phyloP scores from a whole-genome alignment of 2,113 vertebrate species.

The Muntiacus muntjak region DNA sequence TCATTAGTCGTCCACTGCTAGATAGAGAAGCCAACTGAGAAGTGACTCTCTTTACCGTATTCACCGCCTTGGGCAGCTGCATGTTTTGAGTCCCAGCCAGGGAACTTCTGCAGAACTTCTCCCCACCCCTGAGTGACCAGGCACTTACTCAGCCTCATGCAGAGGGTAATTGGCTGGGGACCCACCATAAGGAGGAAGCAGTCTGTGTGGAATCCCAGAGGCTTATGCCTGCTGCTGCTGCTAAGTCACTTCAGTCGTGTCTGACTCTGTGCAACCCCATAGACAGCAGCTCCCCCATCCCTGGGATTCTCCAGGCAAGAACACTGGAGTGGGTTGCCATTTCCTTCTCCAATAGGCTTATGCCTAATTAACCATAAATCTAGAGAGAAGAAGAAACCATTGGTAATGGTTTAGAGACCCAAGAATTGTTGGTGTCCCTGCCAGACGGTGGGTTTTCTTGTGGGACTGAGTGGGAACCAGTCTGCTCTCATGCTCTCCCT shows the following conservation, averaged over 20 bases:
- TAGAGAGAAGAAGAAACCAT: neutral
- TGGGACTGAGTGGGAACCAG: neutral
- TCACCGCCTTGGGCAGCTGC: neutral
- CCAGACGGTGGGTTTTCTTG: neutral
- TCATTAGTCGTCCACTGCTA: neutral
- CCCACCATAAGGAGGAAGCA: neutral
- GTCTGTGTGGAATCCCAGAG: neutral
- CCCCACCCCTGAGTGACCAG: neutral
- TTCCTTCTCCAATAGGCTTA: neutral
- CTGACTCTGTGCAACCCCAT: too few relatives aligned
- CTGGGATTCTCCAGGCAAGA: too few relatives aligned
- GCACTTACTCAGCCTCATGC: neutral
- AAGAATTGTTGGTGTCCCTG: neutral
- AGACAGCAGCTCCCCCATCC: too few relatives aligned
- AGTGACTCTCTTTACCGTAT: neutral
- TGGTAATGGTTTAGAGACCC: neutral
- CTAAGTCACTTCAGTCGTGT: too few relatives aligned
- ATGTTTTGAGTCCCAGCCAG: neutral
- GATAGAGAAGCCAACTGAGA: neutral
- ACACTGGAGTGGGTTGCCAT: too few relatives aligned
- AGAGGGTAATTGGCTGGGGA: neutral
- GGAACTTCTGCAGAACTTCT: neutral
- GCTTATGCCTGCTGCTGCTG: neutral
- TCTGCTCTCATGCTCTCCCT: neutral
- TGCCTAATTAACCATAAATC: neutral